phyloP scores from a whole-genome alignment of 2,888 invertebrate genomes.

The Tetragonisca angustula region DNA sequence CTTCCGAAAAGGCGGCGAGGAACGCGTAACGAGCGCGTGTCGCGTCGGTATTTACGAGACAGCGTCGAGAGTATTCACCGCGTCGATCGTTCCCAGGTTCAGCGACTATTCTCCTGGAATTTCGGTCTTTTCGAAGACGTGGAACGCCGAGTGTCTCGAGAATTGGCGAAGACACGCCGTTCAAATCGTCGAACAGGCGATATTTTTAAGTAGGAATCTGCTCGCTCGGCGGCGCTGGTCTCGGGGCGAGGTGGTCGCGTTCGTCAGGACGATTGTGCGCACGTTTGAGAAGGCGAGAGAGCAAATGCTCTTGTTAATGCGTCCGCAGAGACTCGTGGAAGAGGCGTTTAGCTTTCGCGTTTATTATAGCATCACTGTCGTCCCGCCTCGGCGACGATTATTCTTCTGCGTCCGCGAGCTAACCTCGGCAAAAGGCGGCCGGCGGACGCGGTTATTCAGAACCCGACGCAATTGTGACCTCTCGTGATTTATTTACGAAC shows the following conservation, averaged over 20 bases:
- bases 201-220: neutral
- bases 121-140: slow-evolving; percentile 26
- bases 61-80: slow-evolving; percentile 29
- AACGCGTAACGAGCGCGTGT: slow-evolving; percentile 52
- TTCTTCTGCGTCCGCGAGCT: slow-evolving; percentile 28
- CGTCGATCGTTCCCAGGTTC: slow-evolving; percentile 45
- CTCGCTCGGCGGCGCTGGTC: neutral
- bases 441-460: slow-evolving; percentile 30
- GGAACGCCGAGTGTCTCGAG: slow-evolving; percentile 4
- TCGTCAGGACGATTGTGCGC: too few species aligned
- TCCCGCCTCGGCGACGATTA: slow-evolving; percentile 39
- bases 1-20: slow-evolving; percentile 65
- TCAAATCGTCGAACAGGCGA: neutral
- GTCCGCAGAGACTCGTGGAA: slow-evolving; percentile 26
- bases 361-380: slow-evolving; percentile 31
- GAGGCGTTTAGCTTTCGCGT: slow-evolving; percentile 36
- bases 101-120: slow-evolving; percentile 51
- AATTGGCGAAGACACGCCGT: neutral
- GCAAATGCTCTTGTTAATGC: slow-evolving; percentile 28
- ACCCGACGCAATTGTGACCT: slow-evolving; percentile 13
- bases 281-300: slow-evolving; percentile 6
- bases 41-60: slow-evolving; percentile 65
- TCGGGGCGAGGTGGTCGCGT: neutral
- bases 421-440: slow-evolving; percentile 20
- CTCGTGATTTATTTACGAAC: slow-evolving; percentile 35